Base-by-base conservation (phyloP, 2,797 vertebrate genomes). In the Holocentrus rufus region DNA sequence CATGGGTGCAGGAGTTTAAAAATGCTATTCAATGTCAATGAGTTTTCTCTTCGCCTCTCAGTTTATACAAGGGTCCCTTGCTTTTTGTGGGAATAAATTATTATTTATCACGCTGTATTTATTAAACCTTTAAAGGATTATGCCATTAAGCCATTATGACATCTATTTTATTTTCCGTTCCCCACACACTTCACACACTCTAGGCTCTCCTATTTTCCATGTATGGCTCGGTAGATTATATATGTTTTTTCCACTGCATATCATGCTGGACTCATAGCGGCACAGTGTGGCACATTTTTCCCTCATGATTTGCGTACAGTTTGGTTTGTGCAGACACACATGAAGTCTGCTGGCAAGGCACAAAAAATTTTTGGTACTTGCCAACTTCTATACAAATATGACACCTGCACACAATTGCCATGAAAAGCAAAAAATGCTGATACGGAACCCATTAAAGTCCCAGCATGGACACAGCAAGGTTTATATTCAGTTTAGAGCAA, bases 121-220 rank as follows among this genome's bases (percentile, higher is more conserved):
- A 60, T 52, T 42, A 65, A 72, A 46, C 64, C 31, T 31, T 44
- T 34, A 74, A 58, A 76, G 66, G 25, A 23, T 67, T 65, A 46
- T 68, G 50, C 56, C 62, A 69, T 76, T 49, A 63, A 25, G 9
- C 39, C 34, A 65, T 74, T 54, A 50, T 47, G 46, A 47, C 4
- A 47, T 6, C 18, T 47, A 47, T n/a, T 47, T 47, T 17, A 47
- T 47, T 47, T 15, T 17, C 44, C 15, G 15, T n/a, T n/a, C 18
- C 18, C 17, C 46, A 18, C 64, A 75, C 55, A 65, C 54, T 71
- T 79, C 53, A 67, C 57, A 46, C 27, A 46, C 36, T 47, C 30
- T 11, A 42, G 39, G 39, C 18, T 46, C 14, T 46, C 44, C 44
- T 47, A 17, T 47, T 17, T 47, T 47, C 15, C 15, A n/a, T 47